Percentiles rank a stretch among this genome's conserved stretches.
Evolutionary conservation across 2,797 vertebrate species (phyloP).

Genomic region (Delichon dasypus): DNA sequence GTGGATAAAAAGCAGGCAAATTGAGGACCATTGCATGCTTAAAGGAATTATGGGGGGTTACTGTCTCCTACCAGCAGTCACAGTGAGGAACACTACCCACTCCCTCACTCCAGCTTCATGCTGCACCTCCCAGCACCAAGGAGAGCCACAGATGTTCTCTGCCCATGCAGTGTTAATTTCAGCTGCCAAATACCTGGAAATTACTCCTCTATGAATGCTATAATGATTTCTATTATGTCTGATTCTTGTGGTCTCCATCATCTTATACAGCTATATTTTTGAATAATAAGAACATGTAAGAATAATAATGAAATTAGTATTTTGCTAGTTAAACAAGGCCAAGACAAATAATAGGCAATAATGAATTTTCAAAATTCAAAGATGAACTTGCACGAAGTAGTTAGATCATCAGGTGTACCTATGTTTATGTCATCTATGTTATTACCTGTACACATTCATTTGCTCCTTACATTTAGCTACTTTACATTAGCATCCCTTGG

Average conservation of each 20-base stretch:
- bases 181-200: not conserved
- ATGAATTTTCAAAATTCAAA: not conserved
- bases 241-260: not conserved
- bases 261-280: not conserved
- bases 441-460: not conserved
- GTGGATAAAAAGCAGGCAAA: not conserved
- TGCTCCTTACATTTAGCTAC: not conserved
- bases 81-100: not conserved
- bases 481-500: not conserved
- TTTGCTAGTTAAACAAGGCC: not conserved
- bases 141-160: not conserved
- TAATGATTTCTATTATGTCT: not conserved
- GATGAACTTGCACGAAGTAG: not conserved
- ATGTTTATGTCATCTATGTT: not conserved
- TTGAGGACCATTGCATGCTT: not conserved
- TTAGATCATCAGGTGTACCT: not conserved
- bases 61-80: not conserved
- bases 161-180: not conserved
- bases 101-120: not conserved
- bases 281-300: not conserved
- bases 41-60: not conserved
- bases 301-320: not conserved
- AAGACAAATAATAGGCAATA: not conserved
- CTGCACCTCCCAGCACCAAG: not conserved
- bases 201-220: not conserved